Conservation (phyloP, 2,797 vertebrate genomes). For the Parauchenoglanis ngamensis region DNA sequence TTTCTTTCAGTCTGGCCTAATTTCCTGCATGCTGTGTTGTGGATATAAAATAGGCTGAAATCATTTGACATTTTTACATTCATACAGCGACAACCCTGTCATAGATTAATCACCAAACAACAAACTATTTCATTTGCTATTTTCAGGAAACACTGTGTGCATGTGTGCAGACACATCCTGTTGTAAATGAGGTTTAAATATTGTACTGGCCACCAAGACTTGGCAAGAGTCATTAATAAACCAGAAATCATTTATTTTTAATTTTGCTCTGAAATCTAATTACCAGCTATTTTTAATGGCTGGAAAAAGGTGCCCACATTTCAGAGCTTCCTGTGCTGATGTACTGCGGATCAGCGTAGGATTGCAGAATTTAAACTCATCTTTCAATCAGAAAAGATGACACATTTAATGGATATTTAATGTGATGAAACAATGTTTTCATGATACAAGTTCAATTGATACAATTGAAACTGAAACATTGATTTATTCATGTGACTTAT, state of each 20-base stretch:
- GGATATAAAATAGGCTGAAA: conserved; percentile 11
- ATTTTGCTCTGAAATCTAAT: conserved; percentile 82
- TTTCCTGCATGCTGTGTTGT: conserved; percentile 11
- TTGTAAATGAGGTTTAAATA: conserved; percentile 66
- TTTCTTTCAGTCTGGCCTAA: conserved; percentile 8
- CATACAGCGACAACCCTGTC: conserved; percentile 13
- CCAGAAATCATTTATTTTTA: conserved; percentile 87
- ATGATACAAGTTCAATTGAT: not conserved
- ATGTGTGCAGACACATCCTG: not conserved
- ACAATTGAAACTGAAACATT: not conserved
- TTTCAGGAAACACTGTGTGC: not conserved
- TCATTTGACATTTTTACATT: conserved; percentile 24
- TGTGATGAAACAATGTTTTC: not conserved
- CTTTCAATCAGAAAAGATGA: not conserved
- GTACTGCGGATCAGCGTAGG: not conserved
- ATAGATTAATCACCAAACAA: conserved; percentile 19
- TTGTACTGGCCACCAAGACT: conserved; percentile 63
- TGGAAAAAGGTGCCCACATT: conserved; percentile 63
- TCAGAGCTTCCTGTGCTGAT: conserved; percentile 63
- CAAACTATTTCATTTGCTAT: conserved; percentile 13
- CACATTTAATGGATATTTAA: not conserved
- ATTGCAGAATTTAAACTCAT: not conserved
- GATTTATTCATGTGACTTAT: not conserved
- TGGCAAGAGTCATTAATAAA: conserved; percentile 77
- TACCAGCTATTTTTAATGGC: conserved; percentile 81